Conservation (phyloP, 2,888 invertebrate species). For the Sipha maydis region DNA sequence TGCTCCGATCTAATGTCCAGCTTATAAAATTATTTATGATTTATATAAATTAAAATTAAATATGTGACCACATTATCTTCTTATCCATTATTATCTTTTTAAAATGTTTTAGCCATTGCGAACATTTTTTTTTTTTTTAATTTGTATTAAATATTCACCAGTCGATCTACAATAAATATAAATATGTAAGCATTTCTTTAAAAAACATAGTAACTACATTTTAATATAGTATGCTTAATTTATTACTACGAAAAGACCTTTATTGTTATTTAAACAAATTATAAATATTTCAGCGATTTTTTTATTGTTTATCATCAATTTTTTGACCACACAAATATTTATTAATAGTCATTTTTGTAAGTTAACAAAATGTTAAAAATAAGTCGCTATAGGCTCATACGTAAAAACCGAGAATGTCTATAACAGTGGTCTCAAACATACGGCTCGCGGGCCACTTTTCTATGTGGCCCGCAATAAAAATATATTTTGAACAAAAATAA, state of each 20-base stretch:
- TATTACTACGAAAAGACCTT: conserved; percentile 23
- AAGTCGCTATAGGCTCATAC: too few species aligned
- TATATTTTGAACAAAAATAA: too few species aligned
- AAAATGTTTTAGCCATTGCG: not conserved
- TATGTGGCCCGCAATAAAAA: too few species aligned
- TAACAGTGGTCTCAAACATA: too few species aligned
- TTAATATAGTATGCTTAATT: too few species aligned
- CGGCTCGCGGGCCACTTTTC: too few species aligned
- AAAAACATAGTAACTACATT: too few species aligned
- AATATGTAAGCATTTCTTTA: not conserved
- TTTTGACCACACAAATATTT: conserved; percentile 10
- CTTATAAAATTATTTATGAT: not conserved
- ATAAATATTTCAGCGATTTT: conserved; percentile 15
- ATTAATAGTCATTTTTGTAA: not conserved
- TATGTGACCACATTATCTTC: conserved; percentile 8
- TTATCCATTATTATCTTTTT: not conserved
- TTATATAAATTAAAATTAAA: not conserved
- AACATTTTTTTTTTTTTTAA: conserved; percentile 27
- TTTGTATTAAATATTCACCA: conserved; percentile 18
- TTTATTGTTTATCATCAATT: conserved; percentile 3
- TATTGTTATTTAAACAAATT: conserved; percentile 4
- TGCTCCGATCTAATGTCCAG: not conserved
- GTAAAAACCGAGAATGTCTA: too few species aligned
- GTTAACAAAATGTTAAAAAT: not conserved
- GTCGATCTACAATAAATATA: conserved; percentile 2